Evolutionary conservation across 2,797 vertebrate genomes (phyloP).

Genomic region (Trematomus bernacchii): DNA sequence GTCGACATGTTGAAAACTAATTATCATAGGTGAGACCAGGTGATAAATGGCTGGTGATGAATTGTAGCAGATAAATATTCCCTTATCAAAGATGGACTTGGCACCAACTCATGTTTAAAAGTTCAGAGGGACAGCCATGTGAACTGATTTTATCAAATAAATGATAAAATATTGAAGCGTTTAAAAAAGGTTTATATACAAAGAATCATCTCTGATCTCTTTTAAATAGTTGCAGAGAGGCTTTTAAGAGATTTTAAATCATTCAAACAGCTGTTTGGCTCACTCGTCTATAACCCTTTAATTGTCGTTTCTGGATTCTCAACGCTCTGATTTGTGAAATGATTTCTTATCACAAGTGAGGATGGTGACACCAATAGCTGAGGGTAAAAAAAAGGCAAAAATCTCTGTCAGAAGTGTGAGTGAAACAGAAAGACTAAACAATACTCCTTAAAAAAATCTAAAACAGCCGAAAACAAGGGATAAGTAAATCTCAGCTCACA

Average conservation of each 20-base stretch:
- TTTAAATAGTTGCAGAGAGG: background rate
- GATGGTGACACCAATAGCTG: background rate
- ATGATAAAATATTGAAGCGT: background rate
- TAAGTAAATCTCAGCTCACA: background rate
- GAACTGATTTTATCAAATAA: background rate
- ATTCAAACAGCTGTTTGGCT: background rate
- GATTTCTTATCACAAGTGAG: background rate
- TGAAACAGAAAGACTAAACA: background rate
- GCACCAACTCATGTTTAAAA: constrained; percentile 7
- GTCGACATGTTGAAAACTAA: constrained; percentile 18
- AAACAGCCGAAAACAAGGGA: background rate
- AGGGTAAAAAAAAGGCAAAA: background rate
- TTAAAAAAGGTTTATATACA: background rate
- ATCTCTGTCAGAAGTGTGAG: background rate
- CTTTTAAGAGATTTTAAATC: background rate
- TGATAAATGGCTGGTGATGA: constrained; percentile 1
- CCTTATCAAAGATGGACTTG: constrained; percentile 33
- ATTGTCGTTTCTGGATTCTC: background rate
- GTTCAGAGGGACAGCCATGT: background rate
- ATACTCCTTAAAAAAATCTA: background rate
- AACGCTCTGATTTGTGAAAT: background rate
- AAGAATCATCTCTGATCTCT: background rate
- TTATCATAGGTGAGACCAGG: constrained; percentile 25
- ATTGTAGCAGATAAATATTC: constrained; percentile 18
- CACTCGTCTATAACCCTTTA: background rate